Base-by-base conservation (phyloP, 2,888 invertebrate genomes). In the Schizaphis graminum region DNA sequence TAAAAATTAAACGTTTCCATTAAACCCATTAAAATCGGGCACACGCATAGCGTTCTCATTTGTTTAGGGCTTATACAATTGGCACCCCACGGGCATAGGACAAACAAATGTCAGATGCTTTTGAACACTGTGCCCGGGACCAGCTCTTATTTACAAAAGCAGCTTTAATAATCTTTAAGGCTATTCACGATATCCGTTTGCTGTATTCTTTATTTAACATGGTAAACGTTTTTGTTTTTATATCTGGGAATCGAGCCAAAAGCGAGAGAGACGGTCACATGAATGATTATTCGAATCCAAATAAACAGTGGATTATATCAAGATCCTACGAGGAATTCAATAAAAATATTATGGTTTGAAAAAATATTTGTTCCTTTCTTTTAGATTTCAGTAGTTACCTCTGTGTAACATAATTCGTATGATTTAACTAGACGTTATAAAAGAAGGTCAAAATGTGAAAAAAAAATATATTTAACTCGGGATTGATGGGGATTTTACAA, bases 91-190 rank as follows among this genome's bases (percentile, higher is more conserved):
- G 61, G 87, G 47, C 41, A 26, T 26, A 49, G 57, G 86, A 86
- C 92, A 87, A 92, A 61, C 86, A 92, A 92, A 87, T 87, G 86
- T 92, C 92, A 49, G 35, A 92, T 47, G 61, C 92, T 92, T 57
- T 57, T 86, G 91, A 47, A 61, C 35, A 11, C 47, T 47, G 26
- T 21, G 47, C 86, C 61, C 47, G 49, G 44, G 61, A 47, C 57
- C 3, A 26, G 49, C 92, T 49, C 47, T 92, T 92, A 87, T 92
- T 87, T 87, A 87, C 92, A 61, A 92, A 87, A 87, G 86, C 61
- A n/a, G 87, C 47, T 87, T 87, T 92, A 92, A 92, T 86, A 92
- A 87, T 92, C 92, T 92, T 49, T 47, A 92, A 92, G 61, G 57
- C 44, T 35, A 61, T 61, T 4, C 57, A 16, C 26, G 44, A 86